These are phyloP conservation scores for Callocephalon fimbriatum DNA, from an alignment of 2,113 vertebrate genomes.

Conservation along the genomic window DNA sequence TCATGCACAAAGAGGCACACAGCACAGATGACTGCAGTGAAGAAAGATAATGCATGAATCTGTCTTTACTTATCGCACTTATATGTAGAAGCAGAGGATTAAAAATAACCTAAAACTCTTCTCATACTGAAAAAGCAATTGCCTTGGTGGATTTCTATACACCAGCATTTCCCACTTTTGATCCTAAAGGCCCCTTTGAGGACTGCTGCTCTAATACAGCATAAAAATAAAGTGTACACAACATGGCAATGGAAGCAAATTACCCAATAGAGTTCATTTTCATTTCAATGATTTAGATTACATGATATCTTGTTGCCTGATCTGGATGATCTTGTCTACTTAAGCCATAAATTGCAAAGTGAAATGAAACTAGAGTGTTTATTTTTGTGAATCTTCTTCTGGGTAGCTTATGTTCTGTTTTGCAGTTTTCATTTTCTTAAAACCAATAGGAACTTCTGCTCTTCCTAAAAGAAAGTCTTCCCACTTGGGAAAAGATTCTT, in stretches of 20 bases:
- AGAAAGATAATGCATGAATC: conserved; percentile 14
- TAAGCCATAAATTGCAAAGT: not conserved
- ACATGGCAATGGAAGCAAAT: not conserved
- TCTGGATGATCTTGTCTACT: not conserved
- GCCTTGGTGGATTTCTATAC: not conserved
- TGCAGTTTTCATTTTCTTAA: conserved; percentile 43
- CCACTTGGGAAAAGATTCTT: conserved; percentile 88
- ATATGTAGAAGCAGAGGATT: not conserved
- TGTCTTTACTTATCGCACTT: not conserved
- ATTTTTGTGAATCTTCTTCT: conserved; percentile 48
- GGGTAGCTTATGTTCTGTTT: conserved; percentile 51
- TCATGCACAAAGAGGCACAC: not conserved
- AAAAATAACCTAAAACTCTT: conserved; percentile 35
- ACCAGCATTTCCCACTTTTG: not conserved
- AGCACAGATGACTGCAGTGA: conserved; percentile 20
- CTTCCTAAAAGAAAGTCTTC: conserved; percentile 86
- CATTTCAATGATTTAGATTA: not conserved
- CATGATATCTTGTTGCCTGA: not conserved
- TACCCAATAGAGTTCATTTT: not conserved
- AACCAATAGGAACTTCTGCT: conserved; percentile 75
- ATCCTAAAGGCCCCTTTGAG: not conserved
- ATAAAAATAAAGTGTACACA: not conserved
- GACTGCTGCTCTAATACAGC: not conserved
- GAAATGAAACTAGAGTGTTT: conserved; percentile 17
- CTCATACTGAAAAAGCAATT: not conserved